Base-by-base conservation (phyloP, 1,140 invertebrate species). In the Heliconius eleuchia region DNA sequence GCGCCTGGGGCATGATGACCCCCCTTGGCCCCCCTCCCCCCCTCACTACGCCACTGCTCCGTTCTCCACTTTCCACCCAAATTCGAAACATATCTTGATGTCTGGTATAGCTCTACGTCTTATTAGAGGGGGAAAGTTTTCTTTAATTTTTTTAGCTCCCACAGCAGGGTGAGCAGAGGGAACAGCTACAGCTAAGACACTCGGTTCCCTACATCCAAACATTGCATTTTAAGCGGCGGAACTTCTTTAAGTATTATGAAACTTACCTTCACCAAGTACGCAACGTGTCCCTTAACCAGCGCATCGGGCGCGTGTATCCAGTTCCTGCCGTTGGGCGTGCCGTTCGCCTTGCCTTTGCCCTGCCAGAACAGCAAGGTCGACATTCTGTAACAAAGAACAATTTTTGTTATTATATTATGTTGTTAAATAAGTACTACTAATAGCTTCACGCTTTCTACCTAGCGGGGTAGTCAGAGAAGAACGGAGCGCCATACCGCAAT, bases 221-320 rank as follows among this genome's bases (percentile, higher is more conserved):
- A 60, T 23, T 60, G 55, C 1, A 11, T 27, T 8, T 60, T 9
- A 27, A 60, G 4, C 13, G 3, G 8, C n/a, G 57, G n/a, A 27
- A 23, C 0, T 13, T 13, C 0, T 46, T 46, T 16, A 16, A 46
- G 4, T 13, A 46, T 16, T 46, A 46, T 39, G 1, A 37, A 66
- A 76, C n/a, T 57, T 57, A 99, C 98, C 97, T 99, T 99, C 92
- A 99, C 98, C 95, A 99, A 96, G 96, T 99, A 99, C 57, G 98
- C 98, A 83, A 99, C 98, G 90, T 99, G 98, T 76, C 98, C 98
- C 93, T 97, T 98, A 86, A 98, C 96, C 8, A 99, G 95, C n/a
- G 98, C 96, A 87, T 99, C 98, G 46, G 98, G 97, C 79, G 98
- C 97, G 95, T 99, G 99, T 85, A 99, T 97, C 99, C 99, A 99